Percentiles rank a stretch among this genome's conserved stretches.
phyloP scores from a whole-genome alignment of 1,140 invertebrate species.

The Cylas formicarius region DNA sequence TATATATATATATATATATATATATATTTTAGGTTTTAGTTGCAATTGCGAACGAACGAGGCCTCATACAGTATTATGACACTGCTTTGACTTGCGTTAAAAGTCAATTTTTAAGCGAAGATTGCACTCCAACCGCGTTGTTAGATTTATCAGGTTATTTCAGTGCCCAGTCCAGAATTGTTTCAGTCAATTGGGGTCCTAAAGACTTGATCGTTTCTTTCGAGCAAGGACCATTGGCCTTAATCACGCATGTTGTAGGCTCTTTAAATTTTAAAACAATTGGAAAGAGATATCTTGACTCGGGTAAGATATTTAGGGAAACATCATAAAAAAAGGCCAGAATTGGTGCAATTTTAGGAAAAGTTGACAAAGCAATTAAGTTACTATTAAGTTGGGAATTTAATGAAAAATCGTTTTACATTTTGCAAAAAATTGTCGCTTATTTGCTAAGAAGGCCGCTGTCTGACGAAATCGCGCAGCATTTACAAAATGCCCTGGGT shows the following conservation, averaged over 20 bases:
- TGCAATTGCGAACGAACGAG: slow-evolving; percentile 60
- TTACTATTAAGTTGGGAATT: slow-evolving; percentile 66
- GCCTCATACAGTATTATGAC: slow-evolving; percentile 73
- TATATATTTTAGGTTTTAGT: slow-evolving; percentile 46
- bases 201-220: slow-evolving; percentile 47
- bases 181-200: slow-evolving; percentile 48
- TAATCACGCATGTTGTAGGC: slow-evolving; percentile 31
- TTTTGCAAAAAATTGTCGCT: slow-evolving; percentile 64
- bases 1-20: no score
- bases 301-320: slow-evolving; percentile 26
- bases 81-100: slow-evolving; percentile 59
- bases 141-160: slow-evolving; percentile 66
- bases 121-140: slow-evolving; percentile 53
- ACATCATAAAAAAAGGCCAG: not conserved
- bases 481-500: slow-evolving; percentile 63
- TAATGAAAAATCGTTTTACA: slow-evolving; percentile 56
- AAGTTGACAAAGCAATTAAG: slow-evolving; percentile 62
- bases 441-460: slow-evolving; percentile 59
- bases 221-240: slow-evolving; percentile 50
- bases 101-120: slow-evolving; percentile 62
- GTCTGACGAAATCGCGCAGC: slow-evolving; percentile 54
- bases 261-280: slow-evolving; percentile 42
- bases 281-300: slow-evolving; percentile 57
- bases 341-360: slow-evolving; percentile 33
- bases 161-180: slow-evolving; percentile 51